phyloP scores from a whole-genome alignment of 2,888 invertebrate genomes.

The Xestia xanthographa region DNA sequence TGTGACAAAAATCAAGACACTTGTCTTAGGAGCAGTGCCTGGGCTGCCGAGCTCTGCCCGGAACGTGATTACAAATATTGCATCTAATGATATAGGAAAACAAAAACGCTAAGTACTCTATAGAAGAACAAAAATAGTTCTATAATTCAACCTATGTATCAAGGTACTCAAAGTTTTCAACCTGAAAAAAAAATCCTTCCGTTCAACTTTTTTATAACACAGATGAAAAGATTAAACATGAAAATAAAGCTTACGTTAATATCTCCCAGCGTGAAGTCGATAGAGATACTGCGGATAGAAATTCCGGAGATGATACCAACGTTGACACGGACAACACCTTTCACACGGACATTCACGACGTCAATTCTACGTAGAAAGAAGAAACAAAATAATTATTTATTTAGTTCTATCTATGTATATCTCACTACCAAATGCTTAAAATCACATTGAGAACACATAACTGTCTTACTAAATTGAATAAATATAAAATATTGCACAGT shows the following conservation, averaged over 20 bases:
- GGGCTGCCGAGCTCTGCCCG: too few relatives aligned
- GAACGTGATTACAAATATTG: too few relatives aligned
- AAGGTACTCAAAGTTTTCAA: not conserved
- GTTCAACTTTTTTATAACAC: not conserved
- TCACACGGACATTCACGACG: constrained; percentile 69
- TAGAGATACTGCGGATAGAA: constrained; percentile 70
- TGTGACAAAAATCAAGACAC: not conserved
- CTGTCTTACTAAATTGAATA: not conserved
- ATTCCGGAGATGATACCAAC: constrained; percentile 77
- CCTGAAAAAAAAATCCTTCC: not conserved
- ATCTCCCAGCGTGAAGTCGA: constrained; percentile 71
- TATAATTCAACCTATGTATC: not conserved
- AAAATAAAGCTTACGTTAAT: constrained; percentile 71
- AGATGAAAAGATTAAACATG: not conserved
- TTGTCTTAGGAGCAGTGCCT: not conserved
- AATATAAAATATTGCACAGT: not conserved
- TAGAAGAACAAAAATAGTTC: not conserved
- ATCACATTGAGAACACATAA: not conserved
- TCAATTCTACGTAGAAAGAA: constrained; percentile 69
- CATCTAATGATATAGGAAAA: too few relatives aligned
- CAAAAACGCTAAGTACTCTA: not conserved
- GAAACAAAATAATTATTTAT: not conserved
- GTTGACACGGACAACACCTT: constrained; percentile 70
- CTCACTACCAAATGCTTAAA: not conserved
- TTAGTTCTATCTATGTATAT: not conserved